These are phyloP conservation scores for Actinernus sp. DNA, from an alignment of 92 coral and sea anemone genomes.

Conservation along the genomic window DNA sequence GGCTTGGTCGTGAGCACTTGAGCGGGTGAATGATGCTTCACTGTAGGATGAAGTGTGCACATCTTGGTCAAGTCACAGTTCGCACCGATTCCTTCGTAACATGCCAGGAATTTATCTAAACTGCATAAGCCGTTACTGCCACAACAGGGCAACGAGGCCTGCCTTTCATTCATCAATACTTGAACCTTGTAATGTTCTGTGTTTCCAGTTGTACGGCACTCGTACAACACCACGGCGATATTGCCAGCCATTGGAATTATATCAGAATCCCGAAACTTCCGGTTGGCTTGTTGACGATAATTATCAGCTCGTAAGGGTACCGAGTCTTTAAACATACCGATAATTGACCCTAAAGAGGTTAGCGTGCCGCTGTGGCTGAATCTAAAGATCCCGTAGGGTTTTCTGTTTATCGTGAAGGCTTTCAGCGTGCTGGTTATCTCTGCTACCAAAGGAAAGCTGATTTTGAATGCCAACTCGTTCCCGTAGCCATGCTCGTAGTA, in stretches of 20 bases:
- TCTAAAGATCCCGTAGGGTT: conserved; percentile 77
- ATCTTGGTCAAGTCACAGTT: conserved; percentile 70
- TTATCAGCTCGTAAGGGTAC: conserved; percentile 73
- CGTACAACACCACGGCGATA: conserved; percentile 82
- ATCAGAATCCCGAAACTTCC: conserved; percentile 70
- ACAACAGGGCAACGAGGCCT: conserved; percentile 79
- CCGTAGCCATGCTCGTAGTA: conserved; percentile 83
- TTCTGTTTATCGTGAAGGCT: conserved; percentile 4
- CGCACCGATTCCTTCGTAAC: conserved; percentile 44
- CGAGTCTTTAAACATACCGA: conserved; percentile 78
- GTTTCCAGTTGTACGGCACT: conserved; percentile 23
- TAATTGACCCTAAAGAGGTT: conserved; percentile 71
- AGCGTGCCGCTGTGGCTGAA: conserved; percentile 87
- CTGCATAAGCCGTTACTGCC: conserved; percentile 55
- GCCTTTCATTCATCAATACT: conserved; percentile 78
- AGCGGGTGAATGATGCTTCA: too few relatives aligned
- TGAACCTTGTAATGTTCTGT: conserved; percentile 9
- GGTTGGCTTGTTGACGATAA: conserved; percentile 50
- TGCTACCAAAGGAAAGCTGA: conserved; percentile 70
- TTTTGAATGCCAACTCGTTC: conserved; percentile 70
- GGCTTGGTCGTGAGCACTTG: too few relatives aligned
- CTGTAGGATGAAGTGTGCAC: too few relatives aligned
- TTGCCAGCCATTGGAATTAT: conserved; percentile 88
- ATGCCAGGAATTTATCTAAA: conserved; percentile 46
- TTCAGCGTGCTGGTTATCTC: conserved; percentile 36